Percentiles rank a stretch among this genome's conserved stretches.
phyloP scores from a whole-genome alignment of 2,797 vertebrate species.

The Tapirus indicus region DNA sequence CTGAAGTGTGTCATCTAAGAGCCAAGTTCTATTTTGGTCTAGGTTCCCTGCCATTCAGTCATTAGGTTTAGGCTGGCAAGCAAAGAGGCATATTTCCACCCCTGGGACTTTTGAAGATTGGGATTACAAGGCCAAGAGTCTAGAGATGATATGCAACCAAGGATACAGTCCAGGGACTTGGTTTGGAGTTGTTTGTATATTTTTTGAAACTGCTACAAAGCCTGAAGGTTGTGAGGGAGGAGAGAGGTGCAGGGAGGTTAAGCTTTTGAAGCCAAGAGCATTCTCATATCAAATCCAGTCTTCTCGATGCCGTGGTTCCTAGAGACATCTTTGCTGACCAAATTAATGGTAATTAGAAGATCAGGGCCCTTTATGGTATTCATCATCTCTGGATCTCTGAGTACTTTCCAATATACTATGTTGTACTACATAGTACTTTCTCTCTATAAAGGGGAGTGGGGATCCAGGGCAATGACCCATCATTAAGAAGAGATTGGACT shows the following conservation, averaged over 20 bases:
- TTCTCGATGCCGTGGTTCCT: background rate
- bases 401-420: background rate
- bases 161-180: background rate
- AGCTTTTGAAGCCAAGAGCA: background rate
- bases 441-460: background rate
- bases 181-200: background rate
- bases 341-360: background rate
- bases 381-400: background rate
- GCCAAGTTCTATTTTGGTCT: slow-evolving; percentile 70
- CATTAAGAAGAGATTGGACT: background rate
- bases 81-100: slow-evolving; percentile 39
- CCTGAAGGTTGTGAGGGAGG: background rate
- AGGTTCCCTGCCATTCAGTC: slow-evolving; percentile 49
- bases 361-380: background rate
- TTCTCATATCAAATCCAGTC: background rate
- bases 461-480: background rate
- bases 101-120: slow-evolving; percentile 55
- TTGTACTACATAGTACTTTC: background rate
- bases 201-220: slow-evolving; percentile 27
- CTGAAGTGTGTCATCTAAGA: background rate
- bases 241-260: background rate
- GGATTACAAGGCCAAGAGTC: slow-evolving; percentile 37
- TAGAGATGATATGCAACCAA: slow-evolving; percentile 5
- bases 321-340: background rate
- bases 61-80: slow-evolving; percentile 64